phyloP scores from a whole-genome alignment of 2,113 vertebrate genomes.

The Nothocercus nigrocapillus region DNA sequence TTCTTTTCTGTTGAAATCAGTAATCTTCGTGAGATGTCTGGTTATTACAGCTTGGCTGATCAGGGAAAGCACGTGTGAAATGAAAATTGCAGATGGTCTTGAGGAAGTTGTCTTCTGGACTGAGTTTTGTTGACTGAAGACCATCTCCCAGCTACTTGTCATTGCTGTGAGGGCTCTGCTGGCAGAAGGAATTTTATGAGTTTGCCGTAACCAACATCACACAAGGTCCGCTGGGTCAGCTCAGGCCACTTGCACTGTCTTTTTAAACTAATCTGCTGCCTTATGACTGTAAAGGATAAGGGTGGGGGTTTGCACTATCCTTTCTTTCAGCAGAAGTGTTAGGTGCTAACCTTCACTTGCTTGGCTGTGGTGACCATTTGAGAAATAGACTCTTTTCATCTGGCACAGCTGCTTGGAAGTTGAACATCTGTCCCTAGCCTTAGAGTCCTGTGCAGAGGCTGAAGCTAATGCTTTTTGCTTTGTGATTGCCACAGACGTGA shows the following conservation, averaged over 20 bases:
- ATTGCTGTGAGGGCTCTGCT: background rate
- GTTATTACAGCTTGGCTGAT: background rate
- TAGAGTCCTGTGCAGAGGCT: background rate
- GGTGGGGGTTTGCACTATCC: rapidly evolving
- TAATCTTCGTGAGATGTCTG: background rate
- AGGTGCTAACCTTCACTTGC: background rate
- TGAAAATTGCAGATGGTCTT: background rate
- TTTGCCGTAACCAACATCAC: background rate
- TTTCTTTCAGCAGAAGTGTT: background rate
- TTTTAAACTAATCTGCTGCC: background rate
- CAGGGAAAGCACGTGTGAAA: background rate
- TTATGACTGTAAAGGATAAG: rapidly evolving
- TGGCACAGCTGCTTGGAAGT: background rate
- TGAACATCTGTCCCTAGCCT: background rate
- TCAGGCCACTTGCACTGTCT: background rate
- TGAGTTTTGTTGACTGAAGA: background rate
- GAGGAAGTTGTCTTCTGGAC: background rate
- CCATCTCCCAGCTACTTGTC: background rate
- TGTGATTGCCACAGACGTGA: background rate
- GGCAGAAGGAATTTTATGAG: background rate
- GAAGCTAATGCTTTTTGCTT: background rate
- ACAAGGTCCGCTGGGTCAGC: background rate
- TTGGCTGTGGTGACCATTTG: background rate
- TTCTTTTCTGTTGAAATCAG: background rate
- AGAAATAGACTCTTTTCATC: background rate